phyloP scores from a whole-genome alignment of 2,888 invertebrate genomes.

The Tachystola acroxantha region DNA sequence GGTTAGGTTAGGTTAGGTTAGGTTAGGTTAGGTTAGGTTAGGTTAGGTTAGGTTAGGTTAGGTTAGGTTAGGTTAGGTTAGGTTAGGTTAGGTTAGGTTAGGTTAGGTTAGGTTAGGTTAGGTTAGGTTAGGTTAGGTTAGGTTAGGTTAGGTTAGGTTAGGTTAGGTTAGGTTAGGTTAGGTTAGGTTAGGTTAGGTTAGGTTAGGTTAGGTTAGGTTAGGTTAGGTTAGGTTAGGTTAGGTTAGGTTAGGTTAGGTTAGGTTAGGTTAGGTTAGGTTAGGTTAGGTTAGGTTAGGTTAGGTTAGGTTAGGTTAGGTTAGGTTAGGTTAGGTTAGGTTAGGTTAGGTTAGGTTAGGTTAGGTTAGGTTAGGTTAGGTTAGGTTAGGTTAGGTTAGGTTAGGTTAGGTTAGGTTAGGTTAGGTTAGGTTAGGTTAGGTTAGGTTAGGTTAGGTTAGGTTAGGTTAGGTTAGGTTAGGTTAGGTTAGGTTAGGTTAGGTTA shows the following conservation, averaged over 20 bases:
- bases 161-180: background rate
- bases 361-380: slow-evolving; percentile 12
- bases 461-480: slow-evolving; percentile 14
- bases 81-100: slow-evolving; percentile 10
- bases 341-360: slow-evolving; percentile 10
- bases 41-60: slow-evolving; percentile 9
- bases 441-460: slow-evolving; percentile 14
- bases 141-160: background rate
- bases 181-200: slow-evolving; percentile 5
- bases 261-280: slow-evolving; percentile 21
- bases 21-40: slow-evolving; percentile 16
- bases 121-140: slow-evolving; percentile 1
- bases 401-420: slow-evolving; percentile 13
- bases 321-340: slow-evolving; percentile 11
- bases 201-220: slow-evolving; percentile 1
- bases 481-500: slow-evolving; percentile 13
- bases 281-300: slow-evolving; percentile 19
- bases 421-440: slow-evolving; percentile 14
- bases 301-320: slow-evolving; percentile 16
- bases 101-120: slow-evolving; percentile 11
- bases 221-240: slow-evolving; percentile 8
- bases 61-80: slow-evolving; percentile 8
- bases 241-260: slow-evolving; percentile 17
- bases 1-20: slow-evolving; percentile 8
- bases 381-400: slow-evolving; percentile 12